These are phyloP conservation scores for Clavelina lepadiformis DNA, from an alignment of 23 tunicate species.

Conservation along the genomic window DNA sequence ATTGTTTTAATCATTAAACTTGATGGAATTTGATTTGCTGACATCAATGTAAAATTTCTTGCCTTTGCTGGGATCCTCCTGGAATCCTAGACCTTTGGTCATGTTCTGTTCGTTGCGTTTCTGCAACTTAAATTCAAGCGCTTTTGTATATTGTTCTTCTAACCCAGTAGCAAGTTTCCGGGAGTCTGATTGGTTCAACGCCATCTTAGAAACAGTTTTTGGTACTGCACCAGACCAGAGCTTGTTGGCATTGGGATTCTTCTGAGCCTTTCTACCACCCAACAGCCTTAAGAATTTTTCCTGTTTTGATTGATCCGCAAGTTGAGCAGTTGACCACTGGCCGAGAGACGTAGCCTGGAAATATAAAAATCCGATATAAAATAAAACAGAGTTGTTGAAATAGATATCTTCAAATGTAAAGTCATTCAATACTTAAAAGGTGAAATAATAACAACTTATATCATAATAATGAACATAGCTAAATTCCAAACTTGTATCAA, in stretches of 20 bases:
- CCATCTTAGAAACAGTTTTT: conserved; percentile 14
- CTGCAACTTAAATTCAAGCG: conserved; percentile 41
- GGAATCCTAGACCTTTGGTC: conserved; percentile 43
- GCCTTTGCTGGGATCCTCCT: conserved; percentile 48
- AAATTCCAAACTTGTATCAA: too few species aligned
- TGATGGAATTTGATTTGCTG: conserved; percentile 34
- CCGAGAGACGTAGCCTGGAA: too few species aligned
- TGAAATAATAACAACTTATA: too few species aligned
- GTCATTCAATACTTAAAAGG: too few species aligned
- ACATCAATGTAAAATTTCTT: conserved; percentile 42
- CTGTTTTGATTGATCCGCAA: not conserved
- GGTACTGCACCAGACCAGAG: not conserved
- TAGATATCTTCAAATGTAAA: too few species aligned
- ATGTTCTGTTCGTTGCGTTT: conserved; percentile 38
- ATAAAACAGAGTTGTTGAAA: too few species aligned
- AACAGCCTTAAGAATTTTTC: not conserved
- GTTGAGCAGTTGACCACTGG: not conserved
- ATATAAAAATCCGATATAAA: too few species aligned
- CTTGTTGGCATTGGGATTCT: not conserved
- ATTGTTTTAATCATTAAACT: conserved; percentile 8
- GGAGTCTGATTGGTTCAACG: conserved; percentile 6
- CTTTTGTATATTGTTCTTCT: conserved; percentile 24
- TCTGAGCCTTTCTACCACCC: not conserved
- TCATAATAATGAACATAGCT: too few species aligned
- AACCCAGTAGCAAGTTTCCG: conserved; percentile 7